A percentile compares a stretch with the other conserved stretches of the same genome.
These are phyloP conservation scores for Mionectes olivaceus DNA, from an alignment of 2,797 vertebrate genomes.

Conservation along the genomic window DNA sequence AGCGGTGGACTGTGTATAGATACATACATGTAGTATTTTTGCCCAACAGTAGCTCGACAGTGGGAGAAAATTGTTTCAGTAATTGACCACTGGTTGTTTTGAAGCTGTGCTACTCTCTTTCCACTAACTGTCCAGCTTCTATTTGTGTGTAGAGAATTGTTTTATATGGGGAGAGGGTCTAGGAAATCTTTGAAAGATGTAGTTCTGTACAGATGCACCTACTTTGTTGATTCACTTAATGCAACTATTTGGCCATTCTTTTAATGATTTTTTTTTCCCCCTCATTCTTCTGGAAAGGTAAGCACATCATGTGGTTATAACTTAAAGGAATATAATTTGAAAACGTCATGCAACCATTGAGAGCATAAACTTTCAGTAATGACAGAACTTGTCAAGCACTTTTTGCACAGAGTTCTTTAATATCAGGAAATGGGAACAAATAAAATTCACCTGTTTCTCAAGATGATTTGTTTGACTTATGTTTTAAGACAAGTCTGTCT, in stretches of 20 bases:
- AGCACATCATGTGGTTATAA: accelerated
- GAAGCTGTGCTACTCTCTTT: not conserved
- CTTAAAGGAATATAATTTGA: not conserved
- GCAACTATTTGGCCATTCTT: not conserved
- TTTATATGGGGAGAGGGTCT: not conserved
- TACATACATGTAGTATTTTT: not conserved
- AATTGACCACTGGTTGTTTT: not conserved
- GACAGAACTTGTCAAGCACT: not conserved
- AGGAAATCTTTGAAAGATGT: not conserved
- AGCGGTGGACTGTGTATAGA: not conserved
- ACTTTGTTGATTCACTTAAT: not conserved
- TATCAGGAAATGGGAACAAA: not conserved
- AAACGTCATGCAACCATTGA: not conserved
- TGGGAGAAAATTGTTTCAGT: not conserved
- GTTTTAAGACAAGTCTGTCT: not conserved
- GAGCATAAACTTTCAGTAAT: not conserved
- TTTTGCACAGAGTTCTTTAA: not conserved
- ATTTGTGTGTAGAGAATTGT: not conserved
- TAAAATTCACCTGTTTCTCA: not conserved
- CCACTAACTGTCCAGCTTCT: not conserved
- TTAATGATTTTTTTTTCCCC: not conserved
- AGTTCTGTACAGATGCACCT: not conserved
- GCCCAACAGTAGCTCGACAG: not conserved
- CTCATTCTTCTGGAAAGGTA: not conserved
- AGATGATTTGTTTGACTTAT: not conserved